These are phyloP conservation scores for Caloenas nicobarica DNA, from an alignment of 2,113 vertebrate species.

Conservation along the genomic window DNA sequence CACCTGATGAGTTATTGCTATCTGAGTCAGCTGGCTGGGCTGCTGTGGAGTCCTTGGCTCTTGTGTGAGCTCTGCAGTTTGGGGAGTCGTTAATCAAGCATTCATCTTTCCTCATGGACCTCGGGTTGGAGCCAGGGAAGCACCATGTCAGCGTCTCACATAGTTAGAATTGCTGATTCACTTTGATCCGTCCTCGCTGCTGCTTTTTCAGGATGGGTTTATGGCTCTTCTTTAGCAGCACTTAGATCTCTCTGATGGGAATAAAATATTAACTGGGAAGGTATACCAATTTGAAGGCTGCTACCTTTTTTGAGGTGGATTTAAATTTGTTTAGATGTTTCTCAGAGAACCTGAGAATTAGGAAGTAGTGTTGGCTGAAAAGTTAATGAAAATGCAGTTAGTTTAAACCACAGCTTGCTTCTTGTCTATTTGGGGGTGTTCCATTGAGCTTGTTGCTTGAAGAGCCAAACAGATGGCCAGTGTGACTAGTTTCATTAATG, in stretches of 20 bases:
- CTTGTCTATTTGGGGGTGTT: not conserved
- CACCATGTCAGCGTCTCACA: not conserved
- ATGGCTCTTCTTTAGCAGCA: not conserved
- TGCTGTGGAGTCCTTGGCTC: not conserved
- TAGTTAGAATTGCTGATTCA: slow-evolving; percentile 24
- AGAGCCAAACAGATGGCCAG: not conserved
- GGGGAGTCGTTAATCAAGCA: slow-evolving; percentile 26
- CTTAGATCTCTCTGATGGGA: not conserved
- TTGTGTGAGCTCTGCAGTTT: not conserved
- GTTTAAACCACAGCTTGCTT: not conserved
- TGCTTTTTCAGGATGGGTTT: not conserved
- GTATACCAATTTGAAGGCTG: not conserved
- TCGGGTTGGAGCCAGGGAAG: slow-evolving; percentile 11
- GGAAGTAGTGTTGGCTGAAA: not conserved
- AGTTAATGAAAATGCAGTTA: not conserved
- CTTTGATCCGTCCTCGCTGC: not conserved
- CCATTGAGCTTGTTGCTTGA: rapidly evolving
- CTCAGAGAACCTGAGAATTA: not conserved
- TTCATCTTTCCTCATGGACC: not conserved
- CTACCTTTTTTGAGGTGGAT: not conserved
- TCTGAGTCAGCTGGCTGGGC: slow-evolving; percentile 18
- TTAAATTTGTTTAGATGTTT: not conserved
- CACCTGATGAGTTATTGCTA: not conserved
- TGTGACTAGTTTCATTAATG: not conserved
- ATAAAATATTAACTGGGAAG: not conserved